These are phyloP conservation scores for Trichacis sp. DNA, from an alignment of 2,888 invertebrate species.

Conservation along the genomic window DNA sequence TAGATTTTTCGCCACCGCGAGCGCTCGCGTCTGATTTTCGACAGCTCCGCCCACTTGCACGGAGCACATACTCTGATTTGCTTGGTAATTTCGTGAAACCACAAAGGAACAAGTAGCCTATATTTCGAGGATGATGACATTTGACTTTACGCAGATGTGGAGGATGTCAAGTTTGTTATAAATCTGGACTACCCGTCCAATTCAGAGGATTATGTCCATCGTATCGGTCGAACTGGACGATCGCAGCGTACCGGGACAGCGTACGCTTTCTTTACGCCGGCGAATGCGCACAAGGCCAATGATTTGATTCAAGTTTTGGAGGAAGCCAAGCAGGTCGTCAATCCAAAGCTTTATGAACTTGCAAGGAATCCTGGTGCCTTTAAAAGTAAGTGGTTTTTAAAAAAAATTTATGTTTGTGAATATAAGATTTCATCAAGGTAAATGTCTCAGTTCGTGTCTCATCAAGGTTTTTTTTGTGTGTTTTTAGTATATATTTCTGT, in stretches of 20 bases:
- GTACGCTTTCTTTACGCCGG: slow-evolving; percentile 94
- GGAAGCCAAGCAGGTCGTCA: slow-evolving; percentile 95
- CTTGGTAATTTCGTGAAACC: slow-evolving; percentile 61
- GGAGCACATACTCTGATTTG: slow-evolving; percentile 45
- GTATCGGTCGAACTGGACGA: slow-evolving; percentile 96
- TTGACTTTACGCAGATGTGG: slow-evolving; percentile 82
- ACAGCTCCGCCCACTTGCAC: too few species aligned
- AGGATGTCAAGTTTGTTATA: slow-evolving; percentile 99
- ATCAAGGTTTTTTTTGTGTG: too few species aligned
- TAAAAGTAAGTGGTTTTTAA: slow-evolving; percentile 57
- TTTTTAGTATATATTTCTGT: too few species aligned
- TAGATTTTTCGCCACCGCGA: too few species aligned
- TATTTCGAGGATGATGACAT: slow-evolving; percentile 42
- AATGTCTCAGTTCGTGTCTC: too few species aligned
- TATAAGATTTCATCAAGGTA: too few species aligned
- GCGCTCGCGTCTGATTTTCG: too few species aligned
- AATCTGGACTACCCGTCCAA: slow-evolving; percentile 98
- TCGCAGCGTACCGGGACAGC: slow-evolving; percentile 94
- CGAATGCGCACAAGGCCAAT: slow-evolving; percentile 90
- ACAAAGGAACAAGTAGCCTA: slow-evolving; percentile 62
- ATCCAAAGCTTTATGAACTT: slow-evolving; percentile 87
- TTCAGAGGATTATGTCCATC: slow-evolving; percentile 97
- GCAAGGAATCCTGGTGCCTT: slow-evolving; percentile 69
- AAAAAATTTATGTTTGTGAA: too few species aligned
- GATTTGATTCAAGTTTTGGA: slow-evolving; percentile 92